Percentiles rank a stretch among this genome's conserved stretches.
Evolutionary conservation across 2,113 vertebrate genomes (phyloP).

Genomic region (Desmodus rotundus): DNA sequence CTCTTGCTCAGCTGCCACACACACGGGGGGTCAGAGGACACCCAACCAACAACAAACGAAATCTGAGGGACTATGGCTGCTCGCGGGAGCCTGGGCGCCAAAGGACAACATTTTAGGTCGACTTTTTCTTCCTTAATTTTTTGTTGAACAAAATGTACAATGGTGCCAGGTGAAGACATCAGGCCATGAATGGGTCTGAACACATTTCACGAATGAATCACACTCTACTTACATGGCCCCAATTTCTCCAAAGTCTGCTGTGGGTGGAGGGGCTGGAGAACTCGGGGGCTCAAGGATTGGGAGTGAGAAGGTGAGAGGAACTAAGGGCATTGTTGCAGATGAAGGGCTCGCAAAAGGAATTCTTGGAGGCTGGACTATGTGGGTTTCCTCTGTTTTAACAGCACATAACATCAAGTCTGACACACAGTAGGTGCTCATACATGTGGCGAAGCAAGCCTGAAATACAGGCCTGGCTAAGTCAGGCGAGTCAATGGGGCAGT

Average conservation of each 20-base stretch:
- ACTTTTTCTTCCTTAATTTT: not conserved
- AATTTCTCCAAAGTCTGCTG: not conserved
- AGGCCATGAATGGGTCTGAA: not conserved
- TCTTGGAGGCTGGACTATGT: not conserved
- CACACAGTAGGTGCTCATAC: not conserved
- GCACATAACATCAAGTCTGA: not conserved
- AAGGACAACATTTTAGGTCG: not conserved
- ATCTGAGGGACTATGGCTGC: not conserved
- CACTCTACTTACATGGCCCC: not conserved
- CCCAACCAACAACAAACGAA: not conserved
- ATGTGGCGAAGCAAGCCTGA: not conserved
- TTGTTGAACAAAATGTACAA: not conserved
- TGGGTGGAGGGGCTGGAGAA: not conserved
- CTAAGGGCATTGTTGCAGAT: not conserved
- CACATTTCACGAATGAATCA: not conserved
- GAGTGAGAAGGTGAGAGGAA: not conserved
- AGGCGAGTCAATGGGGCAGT: not conserved
- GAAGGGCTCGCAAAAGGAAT: not conserved
- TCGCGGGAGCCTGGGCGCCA: not conserved
- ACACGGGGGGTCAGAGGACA: not conserved
- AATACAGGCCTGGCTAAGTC: not conserved
- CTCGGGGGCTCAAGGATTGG: not conserved
- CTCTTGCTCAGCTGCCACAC: slow-evolving; percentile 12
- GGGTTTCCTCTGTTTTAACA: not conserved
- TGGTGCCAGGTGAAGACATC: not conserved